Base-by-base conservation (phyloP, 2,797 vertebrate species). In the Telmatherina bonti region DNA sequence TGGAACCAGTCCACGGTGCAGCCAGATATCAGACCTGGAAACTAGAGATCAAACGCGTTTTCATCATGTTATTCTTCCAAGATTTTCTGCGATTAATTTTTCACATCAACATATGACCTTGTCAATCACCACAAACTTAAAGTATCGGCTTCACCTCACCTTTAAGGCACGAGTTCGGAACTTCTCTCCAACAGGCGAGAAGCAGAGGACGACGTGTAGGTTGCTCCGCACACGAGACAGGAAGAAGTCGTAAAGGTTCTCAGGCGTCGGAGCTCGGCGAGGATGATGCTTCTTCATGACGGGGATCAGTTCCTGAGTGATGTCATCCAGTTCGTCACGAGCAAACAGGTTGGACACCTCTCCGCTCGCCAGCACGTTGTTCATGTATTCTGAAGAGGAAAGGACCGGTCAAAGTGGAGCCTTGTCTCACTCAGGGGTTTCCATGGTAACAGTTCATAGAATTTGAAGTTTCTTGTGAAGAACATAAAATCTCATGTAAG, bases 1-100 rank as follows among this genome's bases (percentile, higher is more conserved):
- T 95, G 95, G 85, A 96, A 96, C 95, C 95, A 96, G 90, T 96
- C 95, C 70, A 96, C 87, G 0, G 95, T 96, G 81, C 95, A 96
- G 75, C 95, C 95, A 0, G 95, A 96, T 80, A 96, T 96, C 76
- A 96, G 89, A 27, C 93, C 94, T 1, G 95, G 95, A 67, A 96
- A 96, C 90, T 90, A 12, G 3, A 38, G 53, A 62, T 62, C 62
- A 78, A 11, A 52, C 5, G 15, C 1, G 38, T 43, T 43, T 43
- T 43, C 4, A 18, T 4, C 16, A 7, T 43, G 3, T 16, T 18
- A 43, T 43, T 18, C 4, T 41, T 41, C 0, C 15, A 16, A 10
- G 4, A 41, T 15, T 16, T 41, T 41, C 16, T 7, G 15, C 6
- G 16, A 18, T 43, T 43, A 18, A 11, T 16, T 43, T 18, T 0